A percentile compares a stretch with the other conserved stretches of the same genome.
Conservation (phyloP, 1,140 invertebrate species). For the Drosophila malerkotliana region DNA sequence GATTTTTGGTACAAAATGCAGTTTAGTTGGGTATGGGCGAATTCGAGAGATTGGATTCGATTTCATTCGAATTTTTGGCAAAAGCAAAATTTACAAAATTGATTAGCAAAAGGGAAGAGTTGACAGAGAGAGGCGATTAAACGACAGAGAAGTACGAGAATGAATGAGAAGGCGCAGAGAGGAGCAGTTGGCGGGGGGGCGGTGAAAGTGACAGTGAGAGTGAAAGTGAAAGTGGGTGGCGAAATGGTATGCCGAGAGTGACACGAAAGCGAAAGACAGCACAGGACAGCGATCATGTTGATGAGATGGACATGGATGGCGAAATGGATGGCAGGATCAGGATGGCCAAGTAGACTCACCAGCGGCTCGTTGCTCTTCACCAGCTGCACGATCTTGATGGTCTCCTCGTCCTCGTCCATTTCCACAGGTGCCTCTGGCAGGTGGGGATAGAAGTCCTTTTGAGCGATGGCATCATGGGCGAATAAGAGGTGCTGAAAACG, state of each 20-base stretch:
- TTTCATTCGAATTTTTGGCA: slow-evolving; percentile 73
- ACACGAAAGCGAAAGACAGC: slow-evolving; percentile 22
- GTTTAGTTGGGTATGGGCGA: slow-evolving; percentile 43
- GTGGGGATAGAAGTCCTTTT: slow-evolving; percentile 97
- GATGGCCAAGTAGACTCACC: slow-evolving; percentile 87
- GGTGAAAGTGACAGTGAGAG: slow-evolving; percentile 17
- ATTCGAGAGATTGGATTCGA: slow-evolving; percentile 63
- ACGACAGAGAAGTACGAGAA: slow-evolving; percentile 9
- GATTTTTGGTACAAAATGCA: slow-evolving; percentile 30
- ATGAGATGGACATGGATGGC: slow-evolving; percentile 42
- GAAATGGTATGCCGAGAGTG: neutral
- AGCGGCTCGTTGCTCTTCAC: slow-evolving; percentile 98
- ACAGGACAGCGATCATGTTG: slow-evolving; percentile 38
- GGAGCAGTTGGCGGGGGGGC: slow-evolving; percentile 35
- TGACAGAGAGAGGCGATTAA: slow-evolving; percentile 34
- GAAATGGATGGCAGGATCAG: neutral
- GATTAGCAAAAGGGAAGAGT: slow-evolving; percentile 63
- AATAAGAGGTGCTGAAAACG: slow-evolving; percentile 91
- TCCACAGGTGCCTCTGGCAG: slow-evolving; percentile 94
- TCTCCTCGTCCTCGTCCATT: slow-evolving; percentile 96
- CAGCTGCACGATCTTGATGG: slow-evolving; percentile 98
- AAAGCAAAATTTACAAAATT: slow-evolving; percentile 78
- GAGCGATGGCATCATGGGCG: slow-evolving; percentile 96
- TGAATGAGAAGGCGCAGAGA: slow-evolving; percentile 60
- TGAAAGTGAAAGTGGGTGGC: slow-evolving; percentile 8